These are phyloP conservation scores for Kuschelorhynchus macadamiae DNA, from an alignment of 2,888 invertebrate species.

Conservation along the genomic window DNA sequence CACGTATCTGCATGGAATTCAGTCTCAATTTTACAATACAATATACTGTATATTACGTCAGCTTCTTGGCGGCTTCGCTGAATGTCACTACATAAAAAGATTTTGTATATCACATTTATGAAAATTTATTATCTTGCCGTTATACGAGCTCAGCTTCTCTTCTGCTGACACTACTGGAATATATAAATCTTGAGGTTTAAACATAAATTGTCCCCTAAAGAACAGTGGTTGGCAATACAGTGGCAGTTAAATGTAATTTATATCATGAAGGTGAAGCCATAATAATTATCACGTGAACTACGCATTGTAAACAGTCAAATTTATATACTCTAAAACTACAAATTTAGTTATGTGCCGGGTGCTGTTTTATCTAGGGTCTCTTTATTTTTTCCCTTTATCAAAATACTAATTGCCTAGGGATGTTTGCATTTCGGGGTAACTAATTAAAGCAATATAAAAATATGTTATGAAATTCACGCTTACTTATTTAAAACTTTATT, in stretches of 20 bases:
- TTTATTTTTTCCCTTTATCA: too few relatives aligned
- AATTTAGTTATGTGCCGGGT: too few relatives aligned
- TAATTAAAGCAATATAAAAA: too few relatives aligned
- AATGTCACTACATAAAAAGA: conserved; percentile 1
- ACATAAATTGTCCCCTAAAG: conserved; percentile 48
- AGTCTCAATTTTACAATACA: too few relatives aligned
- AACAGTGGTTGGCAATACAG: conserved; percentile 48
- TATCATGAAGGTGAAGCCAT: conserved; percentile 16
- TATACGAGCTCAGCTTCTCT: conserved; percentile 14
- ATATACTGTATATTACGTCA: not conserved
- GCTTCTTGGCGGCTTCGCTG: not conserved
- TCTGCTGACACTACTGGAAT: conserved; percentile 35
- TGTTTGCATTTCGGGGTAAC: too few relatives aligned
- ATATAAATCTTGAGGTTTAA: conserved; percentile 43
- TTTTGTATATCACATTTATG: conserved; percentile 18
- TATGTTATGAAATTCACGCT: too few relatives aligned
- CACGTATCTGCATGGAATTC: too few relatives aligned
- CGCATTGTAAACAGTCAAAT: too few relatives aligned
- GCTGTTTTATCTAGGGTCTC: too few relatives aligned
- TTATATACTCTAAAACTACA: too few relatives aligned
- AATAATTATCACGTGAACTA: not conserved
- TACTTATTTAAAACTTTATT: too few relatives aligned
- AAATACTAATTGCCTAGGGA: too few relatives aligned
- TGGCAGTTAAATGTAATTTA: conserved; percentile 36
- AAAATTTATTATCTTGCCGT: conserved; percentile 26